Base-by-base conservation (phyloP, 2,797 vertebrate genomes). In the Oreochromis mossambicus region DNA sequence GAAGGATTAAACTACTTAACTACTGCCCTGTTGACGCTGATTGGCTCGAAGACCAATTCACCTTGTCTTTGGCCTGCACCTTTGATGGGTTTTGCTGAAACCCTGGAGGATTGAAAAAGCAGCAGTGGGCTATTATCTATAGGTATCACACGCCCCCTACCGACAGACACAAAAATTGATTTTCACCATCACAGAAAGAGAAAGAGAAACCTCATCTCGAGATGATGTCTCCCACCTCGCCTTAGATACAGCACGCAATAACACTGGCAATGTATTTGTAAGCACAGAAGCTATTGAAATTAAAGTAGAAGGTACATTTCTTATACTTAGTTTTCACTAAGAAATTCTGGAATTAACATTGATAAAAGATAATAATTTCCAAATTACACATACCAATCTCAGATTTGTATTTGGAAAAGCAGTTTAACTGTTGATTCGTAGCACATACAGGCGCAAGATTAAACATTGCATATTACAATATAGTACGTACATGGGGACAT, bases 81-180 rank as follows among this genome's bases (percentile, higher is more conserved):
- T 63, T 15, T 79, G 80, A 84, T 81, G 50, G 79, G 21, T 14
- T 79, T 70, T 87, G 58, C 70, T 80, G 84, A 85, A 77, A 56
- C 78, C 77, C 86, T 6, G 56, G 81, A 81, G 89, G 43, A 51
- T 46, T 87, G 56, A 85, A 85, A 73, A 13, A 76, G 50, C 81
- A 87, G 80, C 84, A 66, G 63, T 19, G 5, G 32, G 24, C 15
- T n/a, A 61, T 88, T 85, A 95, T 96, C 90, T 92, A 81, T 94
- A 79, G 94, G 95, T 89, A 58, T 81, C 91, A 96, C 79, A 84
- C 93, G 93, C 96, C 96, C 94, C 95, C 96, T 94, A 94, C 89
- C 82, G 93, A 82, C 63, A 4, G 8, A 77, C 9, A 79, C 2
- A 1, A 26, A 50, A 75, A 79, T 3, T 29, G 2, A 29, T 12